These are phyloP conservation scores for Philypnodon macrostomus DNA, from an alignment of 2,797 vertebrate species.

Conservation along the genomic window DNA sequence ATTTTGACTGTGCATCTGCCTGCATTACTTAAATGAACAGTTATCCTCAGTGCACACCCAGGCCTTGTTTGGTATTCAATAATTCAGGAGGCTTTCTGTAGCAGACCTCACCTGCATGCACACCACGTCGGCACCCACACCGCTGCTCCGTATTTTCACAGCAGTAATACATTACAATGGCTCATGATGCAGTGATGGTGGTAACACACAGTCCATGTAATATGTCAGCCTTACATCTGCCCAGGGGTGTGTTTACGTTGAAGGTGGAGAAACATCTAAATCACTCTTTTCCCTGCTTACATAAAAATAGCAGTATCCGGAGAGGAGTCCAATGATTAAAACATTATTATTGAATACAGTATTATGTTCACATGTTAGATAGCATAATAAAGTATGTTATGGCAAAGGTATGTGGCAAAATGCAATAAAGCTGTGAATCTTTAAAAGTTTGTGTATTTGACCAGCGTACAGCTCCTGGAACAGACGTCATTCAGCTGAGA, in stretches of 20 bases:
- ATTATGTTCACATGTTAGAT: not conserved
- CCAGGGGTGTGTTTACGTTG: constrained; percentile 42
- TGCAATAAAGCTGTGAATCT: constrained; percentile 11
- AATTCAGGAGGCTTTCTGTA: constrained; percentile 66
- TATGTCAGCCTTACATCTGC: constrained; percentile 41
- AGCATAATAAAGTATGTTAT: not conserved
- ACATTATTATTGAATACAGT: constrained; percentile 3
- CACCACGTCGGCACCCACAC: constrained; percentile 52
- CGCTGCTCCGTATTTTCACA: constrained; percentile 47
- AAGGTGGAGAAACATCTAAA: constrained; percentile 16
- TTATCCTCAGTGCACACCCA: constrained; percentile 59
- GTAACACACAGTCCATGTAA: constrained; percentile 43
- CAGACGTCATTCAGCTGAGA: no score
- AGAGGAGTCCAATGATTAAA: constrained; percentile 14
- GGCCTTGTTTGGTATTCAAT: constrained; percentile 72
- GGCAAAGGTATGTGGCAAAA: not conserved
- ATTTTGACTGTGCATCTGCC: constrained; percentile 53
- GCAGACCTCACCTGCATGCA: constrained; percentile 62
- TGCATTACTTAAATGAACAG: constrained; percentile 69
- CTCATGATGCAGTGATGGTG: constrained; percentile 45
- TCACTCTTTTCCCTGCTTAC: constrained; percentile 14
- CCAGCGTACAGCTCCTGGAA: no score
- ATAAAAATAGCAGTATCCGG: constrained; percentile 8
- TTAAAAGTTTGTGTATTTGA: no score
- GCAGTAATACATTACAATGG: constrained; percentile 48